Evolutionary conservation across 2,113 vertebrate species (phyloP), one percentile per base, ranked within the genome.

Genomic region (Trochalopteron elliotii): DNA sequence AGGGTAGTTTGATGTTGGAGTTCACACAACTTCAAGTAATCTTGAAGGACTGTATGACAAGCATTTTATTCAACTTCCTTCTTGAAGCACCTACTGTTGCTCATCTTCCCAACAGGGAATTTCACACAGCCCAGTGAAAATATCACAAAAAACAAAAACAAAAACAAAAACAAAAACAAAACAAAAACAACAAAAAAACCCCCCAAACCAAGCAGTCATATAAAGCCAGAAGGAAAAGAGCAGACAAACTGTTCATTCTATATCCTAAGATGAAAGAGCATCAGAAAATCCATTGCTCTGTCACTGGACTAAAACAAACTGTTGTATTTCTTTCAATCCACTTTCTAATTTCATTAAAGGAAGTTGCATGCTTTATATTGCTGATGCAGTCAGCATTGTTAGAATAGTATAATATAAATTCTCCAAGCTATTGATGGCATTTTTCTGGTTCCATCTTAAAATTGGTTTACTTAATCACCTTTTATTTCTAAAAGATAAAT

Each of bases 51-150:
- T 75, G 8, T 35, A 53, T 39, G 28, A 64, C 60, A 20, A 49
- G 50, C 7, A 65, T 94, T 96, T 96, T 81, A 84, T 47, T 78
- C n/a, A 89, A 44, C 53, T 84, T 90, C 31, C 50, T 94, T 81
- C 77, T 93, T 91, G 84, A 93, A 95, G 93, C 10, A 82, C 70
- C 52, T 87, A 57, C 17, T 81, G 52, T 69, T 91, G 21, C 52
- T 94, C 50, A 88, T 94, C 52, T 95, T 96, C 40, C 39, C n/a
- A 33, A 80, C 35, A 93, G 53, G 67, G 27, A 61, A 93, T 95
- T 97, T 94, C 67, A 83, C 40, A 77, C 35, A 94, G 27, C 15
- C n/a, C 21, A 28, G 23, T 72, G 59, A 94, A 94, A 40, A 21
- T 76, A 63, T 47, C 57, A 88, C 61, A 80, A 84, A 87, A 35